Evolutionary conservation across 2,888 invertebrate genomes (phyloP).

Genomic region (Allacma fusca): DNA sequence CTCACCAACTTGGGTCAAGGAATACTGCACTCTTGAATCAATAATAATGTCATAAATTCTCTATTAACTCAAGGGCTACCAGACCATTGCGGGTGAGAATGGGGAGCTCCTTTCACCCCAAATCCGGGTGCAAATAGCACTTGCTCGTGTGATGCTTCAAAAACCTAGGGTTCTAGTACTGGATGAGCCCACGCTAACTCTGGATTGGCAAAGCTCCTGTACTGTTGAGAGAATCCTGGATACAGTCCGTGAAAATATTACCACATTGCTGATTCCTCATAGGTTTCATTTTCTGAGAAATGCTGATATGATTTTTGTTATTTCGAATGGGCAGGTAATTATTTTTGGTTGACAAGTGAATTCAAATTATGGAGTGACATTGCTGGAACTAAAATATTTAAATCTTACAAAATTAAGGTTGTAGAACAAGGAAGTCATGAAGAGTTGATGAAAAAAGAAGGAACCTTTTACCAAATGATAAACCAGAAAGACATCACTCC

Average conservation of each 20-base stretch:
- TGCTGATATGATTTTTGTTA: slow-evolving; percentile 14
- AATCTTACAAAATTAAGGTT: not conserved
- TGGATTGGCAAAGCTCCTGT: slow-evolving; percentile 3
- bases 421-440: slow-evolving; percentile 17
- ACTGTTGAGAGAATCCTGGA: not conserved
- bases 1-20: not conserved
- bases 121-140: slow-evolving; percentile 13
- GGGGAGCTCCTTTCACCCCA: not conserved
- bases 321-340: not conserved
- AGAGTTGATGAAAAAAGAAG: slow-evolving; percentile 1
- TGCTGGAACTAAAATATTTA: no score
- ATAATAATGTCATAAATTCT: not conserved
- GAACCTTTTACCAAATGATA: slow-evolving; percentile 13
- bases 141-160: not conserved
- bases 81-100: not conserved
- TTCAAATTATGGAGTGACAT: no score
- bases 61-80: not conserved
- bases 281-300: not conserved
- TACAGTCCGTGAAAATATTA: not conserved
- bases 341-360: not conserved
- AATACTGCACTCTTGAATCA: no score
- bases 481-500: not conserved
- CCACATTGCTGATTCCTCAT: slow-evolving; percentile 16
- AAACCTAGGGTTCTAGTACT: not conserved
- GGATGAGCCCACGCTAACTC: slow-evolving; percentile 1